Evolutionary conservation across 2,888 invertebrate genomes (phyloP).

Genomic region (Loripinus fragilis): DNA sequence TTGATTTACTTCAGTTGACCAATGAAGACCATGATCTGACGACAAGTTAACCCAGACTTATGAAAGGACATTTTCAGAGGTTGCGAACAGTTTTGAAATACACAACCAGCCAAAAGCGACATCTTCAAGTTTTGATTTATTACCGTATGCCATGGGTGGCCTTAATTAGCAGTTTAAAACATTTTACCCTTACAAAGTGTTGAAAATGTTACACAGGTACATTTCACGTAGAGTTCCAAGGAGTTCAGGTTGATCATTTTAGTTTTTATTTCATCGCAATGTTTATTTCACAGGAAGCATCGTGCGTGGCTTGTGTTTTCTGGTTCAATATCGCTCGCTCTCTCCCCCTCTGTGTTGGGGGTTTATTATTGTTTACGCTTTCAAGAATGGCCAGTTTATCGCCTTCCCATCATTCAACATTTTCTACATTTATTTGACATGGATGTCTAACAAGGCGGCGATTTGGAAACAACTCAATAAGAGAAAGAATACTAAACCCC

Average conservation of each 20-base stretch:
- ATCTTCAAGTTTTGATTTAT: slow-evolving; percentile 4
- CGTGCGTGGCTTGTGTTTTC: background rate
- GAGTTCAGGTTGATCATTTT: background rate
- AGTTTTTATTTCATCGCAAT: background rate
- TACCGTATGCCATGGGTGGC: slow-evolving; percentile 7
- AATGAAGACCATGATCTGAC: too few relatives aligned
- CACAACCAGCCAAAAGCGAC: background rate
- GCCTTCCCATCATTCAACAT: slow-evolving; percentile 11
- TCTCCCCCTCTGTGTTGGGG: too few relatives aligned
- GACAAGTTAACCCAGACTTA: too few relatives aligned
- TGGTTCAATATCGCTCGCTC: background rate
- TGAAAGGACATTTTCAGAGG: too few relatives aligned
- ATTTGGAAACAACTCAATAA: slow-evolving; percentile 54
- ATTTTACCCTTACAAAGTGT: slow-evolving; percentile 7
- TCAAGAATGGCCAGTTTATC: slow-evolving; percentile 12
- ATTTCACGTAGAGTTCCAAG: slow-evolving; percentile 14
- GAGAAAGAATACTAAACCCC: slow-evolving; percentile 29
- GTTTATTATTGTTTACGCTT: slow-evolving; percentile 10
- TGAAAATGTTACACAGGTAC: slow-evolving; percentile 12
- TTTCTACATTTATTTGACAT: slow-evolving; percentile 18
- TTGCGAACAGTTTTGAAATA: background rate
- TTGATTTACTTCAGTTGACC: too few relatives aligned
- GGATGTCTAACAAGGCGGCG: slow-evolving; percentile 52
- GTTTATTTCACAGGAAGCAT: background rate
- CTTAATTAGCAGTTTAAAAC: background rate